Conservation (phyloP, 2,113 vertebrate genomes). For the Lonchura striata region DNA sequence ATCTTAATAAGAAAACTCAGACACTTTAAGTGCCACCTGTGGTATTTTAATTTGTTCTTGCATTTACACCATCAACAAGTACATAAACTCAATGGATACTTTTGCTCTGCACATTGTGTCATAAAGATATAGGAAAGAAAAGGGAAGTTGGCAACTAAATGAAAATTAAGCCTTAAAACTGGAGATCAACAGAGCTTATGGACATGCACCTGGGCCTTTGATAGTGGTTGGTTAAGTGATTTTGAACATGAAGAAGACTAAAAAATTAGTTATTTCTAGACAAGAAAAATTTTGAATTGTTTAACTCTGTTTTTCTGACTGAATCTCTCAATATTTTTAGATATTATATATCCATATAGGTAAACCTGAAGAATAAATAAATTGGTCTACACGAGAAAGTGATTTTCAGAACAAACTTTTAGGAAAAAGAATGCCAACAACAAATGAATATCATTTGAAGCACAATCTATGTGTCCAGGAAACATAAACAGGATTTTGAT, state of each 20-base stretch:
- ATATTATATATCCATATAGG: background rate
- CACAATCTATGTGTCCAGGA: background rate
- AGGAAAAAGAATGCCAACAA: background rate
- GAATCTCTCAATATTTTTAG: background rate
- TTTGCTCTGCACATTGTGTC: background rate
- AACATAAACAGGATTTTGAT: background rate
- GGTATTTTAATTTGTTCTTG: background rate
- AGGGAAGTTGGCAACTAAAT: background rate
- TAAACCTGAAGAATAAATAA: background rate
- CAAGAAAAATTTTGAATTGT: background rate
- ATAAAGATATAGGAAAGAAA: background rate
- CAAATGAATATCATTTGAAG: background rate
- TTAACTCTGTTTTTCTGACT: background rate
- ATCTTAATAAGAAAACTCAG: background rate
- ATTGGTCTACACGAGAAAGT: background rate
- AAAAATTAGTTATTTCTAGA: background rate
- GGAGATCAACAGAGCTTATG: background rate
- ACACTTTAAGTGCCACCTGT: background rate
- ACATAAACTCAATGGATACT: background rate
- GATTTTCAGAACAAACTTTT: background rate
- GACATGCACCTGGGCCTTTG: background rate
- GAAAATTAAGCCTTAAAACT: background rate
- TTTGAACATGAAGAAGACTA: background rate
- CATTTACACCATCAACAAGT: accelerated
- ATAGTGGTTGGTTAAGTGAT: background rate